These are phyloP conservation scores for Carposina sasakii DNA, from an alignment of 1,140 invertebrate genomes.

Conservation along the genomic window DNA sequence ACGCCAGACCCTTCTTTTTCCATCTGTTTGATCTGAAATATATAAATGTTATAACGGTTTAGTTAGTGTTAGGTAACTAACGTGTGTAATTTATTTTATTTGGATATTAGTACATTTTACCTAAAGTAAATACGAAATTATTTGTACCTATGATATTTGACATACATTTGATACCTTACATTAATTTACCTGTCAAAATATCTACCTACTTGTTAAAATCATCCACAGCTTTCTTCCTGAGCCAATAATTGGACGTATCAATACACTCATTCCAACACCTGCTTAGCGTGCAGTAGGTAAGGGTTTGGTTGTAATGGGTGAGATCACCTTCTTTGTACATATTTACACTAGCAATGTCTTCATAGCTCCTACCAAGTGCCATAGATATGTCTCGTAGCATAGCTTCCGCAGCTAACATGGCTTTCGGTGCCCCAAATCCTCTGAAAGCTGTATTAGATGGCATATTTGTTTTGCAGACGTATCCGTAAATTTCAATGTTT, in stretches of 20 bases:
- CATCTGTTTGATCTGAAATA: slow-evolving; percentile 64
- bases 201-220: slow-evolving; percentile 76
- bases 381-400: slow-evolving; percentile 78
- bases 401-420: slow-evolving; percentile 81
- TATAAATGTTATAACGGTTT: no score
- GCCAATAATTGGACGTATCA: slow-evolving; percentile 72
- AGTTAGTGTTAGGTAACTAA: no score
- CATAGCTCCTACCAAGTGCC: slow-evolving; percentile 66
- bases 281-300: slow-evolving; percentile 78
- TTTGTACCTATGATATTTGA: no score
- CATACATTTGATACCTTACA: no score
- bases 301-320: slow-evolving; percentile 79
- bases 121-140: no score
- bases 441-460: slow-evolving; percentile 85
- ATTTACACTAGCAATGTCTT: slow-evolving; percentile 72
- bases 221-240: slow-evolving; percentile 70
- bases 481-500: slow-evolving; percentile 71
- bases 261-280: slow-evolving; percentile 83
- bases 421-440: slow-evolving; percentile 84
- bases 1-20: slow-evolving; percentile 71
- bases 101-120: no score
- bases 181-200: no score
- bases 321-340: slow-evolving; percentile 81
- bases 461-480: slow-evolving; percentile 80
- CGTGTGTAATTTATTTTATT: no score